A percentile compares a stretch with the other conserved stretches of the same genome.
Evolutionary conservation across 2,113 vertebrate species (phyloP).

Genomic region (Pelusios castaneus): DNA sequence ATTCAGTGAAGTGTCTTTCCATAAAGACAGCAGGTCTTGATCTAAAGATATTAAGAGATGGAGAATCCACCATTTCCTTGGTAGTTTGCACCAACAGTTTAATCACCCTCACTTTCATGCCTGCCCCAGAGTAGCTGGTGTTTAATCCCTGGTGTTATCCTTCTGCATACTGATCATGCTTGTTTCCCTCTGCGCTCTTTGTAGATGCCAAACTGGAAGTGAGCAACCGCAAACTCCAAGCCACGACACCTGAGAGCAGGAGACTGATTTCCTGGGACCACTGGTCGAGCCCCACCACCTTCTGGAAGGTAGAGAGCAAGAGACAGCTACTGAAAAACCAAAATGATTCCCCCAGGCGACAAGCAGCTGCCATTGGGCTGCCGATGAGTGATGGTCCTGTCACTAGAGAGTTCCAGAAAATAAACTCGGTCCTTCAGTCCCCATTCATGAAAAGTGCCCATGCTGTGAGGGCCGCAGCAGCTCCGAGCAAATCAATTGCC

Average conservation of each 20-base stretch:
- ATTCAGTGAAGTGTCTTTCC: neutral
- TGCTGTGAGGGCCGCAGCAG: accelerated
- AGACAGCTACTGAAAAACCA: neutral
- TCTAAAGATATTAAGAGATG: neutral
- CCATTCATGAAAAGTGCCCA: accelerated
- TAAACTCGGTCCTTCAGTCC: neutral
- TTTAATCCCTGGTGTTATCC: neutral
- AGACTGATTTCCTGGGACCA: slow-evolving; percentile 11
- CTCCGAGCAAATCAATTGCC: accelerated
- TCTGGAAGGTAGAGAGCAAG: neutral
- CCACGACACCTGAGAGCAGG: neutral
- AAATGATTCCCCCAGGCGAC: accelerated
- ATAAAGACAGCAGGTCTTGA: neutral
- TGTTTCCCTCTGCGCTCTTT: neutral
- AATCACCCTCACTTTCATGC: neutral
- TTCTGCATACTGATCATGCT: too few relatives aligned
- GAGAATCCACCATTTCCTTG: neutral
- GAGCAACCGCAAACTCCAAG: neutral
- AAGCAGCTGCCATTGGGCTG: neutral
- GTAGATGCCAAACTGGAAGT: slow-evolving; percentile 62
- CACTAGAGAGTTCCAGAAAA: slow-evolving; percentile 41
- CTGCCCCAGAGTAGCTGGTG: neutral
- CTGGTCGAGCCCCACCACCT: neutral
- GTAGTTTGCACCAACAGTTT: neutral
- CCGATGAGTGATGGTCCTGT: neutral